Evolutionary conservation across 2,888 invertebrate genomes (phyloP), one percentile per base, ranked within the genome.

Genomic region (Dryococelus australis): DNA sequence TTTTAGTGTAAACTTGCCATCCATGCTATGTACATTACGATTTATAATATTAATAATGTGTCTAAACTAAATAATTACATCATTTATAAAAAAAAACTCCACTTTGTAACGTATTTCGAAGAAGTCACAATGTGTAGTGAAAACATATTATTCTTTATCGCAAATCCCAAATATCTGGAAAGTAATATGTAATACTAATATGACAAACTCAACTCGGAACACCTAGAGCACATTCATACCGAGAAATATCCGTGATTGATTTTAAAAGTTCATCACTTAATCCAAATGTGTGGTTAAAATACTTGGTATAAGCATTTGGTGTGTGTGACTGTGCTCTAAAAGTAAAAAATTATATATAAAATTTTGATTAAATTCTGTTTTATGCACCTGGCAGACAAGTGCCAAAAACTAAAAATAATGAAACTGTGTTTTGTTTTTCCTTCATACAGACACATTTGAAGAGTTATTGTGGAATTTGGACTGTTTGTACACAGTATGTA

Each of bases 21-120:
- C 88, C 88, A 88, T 86, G 88, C 87, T 87, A 87, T 88, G 87
- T 88, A 88, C 87, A 88, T 87, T 87, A 87, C 47, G 35, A 87
- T 88, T 87, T 87, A 87, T 87, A 86, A 86, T 87, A 80, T 85
- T 88, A 85, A 86, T 88, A 87, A 86, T 87, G 53, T 84, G 87
- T 88, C 85, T 87, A 87, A 85, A 47, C 85, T 87, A 87, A 85
- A 47, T 65, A 65, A 65, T 53, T 53, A 85, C 47, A 53, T 43
- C 24, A 47, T 85, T 53, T 53, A 85, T 85, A 85, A 85, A 35
- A 35, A 35, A 35, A 20, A 83, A 83, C 83, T 83, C 28, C 83
- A 83, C 28, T 65, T 65, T 65, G 65, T 83, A 83, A 83, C 26
- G 83, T 83, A 83, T 85, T 85, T 53, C n/a, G 47, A 85, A 86